Evolutionary conservation across 92 coral and sea anemone species (phyloP).

Genomic region (Actinernus sp.): DNA sequence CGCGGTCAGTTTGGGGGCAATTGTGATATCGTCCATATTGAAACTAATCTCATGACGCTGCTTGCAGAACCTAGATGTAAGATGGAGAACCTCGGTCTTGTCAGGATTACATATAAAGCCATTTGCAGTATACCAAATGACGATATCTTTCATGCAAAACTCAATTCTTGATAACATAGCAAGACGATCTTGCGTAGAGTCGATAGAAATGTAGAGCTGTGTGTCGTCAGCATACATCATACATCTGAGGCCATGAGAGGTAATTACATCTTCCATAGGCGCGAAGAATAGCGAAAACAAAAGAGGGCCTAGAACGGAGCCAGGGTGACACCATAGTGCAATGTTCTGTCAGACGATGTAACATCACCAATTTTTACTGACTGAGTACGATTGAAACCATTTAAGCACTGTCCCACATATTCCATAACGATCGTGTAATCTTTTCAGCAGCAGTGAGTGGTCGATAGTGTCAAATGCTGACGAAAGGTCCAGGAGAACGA

Average conservation of each 20-base stretch:
- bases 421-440: neutral
- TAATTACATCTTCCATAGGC: neutral
- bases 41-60: neutral
- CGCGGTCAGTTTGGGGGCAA: neutral
- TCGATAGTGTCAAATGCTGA: slow-evolving; percentile 26
- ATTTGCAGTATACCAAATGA: slow-evolving; percentile 1
- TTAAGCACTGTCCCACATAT: slow-evolving; percentile 5
- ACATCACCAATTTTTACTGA: slow-evolving; percentile 3
- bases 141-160: neutral
- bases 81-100: slow-evolving; percentile 3
- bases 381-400: slow-evolving; percentile 26
- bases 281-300: neutral
- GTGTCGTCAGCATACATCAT: slow-evolving; percentile 6
- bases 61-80: neutral
- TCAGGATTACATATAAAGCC: neutral
- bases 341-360: neutral
- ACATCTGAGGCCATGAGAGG: neutral
- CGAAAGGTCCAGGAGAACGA: slow-evolving; percentile 41
- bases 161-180: neutral
- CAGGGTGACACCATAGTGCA: neutral
- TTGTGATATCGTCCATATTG: neutral
- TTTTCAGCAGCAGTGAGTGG: neutral
- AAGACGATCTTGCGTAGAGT: neutral
- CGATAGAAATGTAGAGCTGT: slow-evolving; percentile 5
- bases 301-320: neutral